These are phyloP conservation scores for Xestia c-nigrum DNA, from an alignment of 2,888 invertebrate species.

Conservation along the genomic window DNA sequence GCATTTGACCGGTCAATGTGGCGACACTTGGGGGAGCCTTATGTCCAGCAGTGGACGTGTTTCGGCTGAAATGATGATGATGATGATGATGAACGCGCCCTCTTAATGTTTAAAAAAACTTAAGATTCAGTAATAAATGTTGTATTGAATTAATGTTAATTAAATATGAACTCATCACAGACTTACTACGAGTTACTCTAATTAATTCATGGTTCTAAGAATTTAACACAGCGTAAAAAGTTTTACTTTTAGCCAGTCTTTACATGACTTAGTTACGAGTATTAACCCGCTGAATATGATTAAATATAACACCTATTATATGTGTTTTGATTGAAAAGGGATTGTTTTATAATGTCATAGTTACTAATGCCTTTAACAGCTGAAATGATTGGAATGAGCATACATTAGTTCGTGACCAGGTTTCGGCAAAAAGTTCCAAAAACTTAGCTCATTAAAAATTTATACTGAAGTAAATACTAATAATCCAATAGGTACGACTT, in stretches of 20 bases:
- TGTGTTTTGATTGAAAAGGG: not conserved
- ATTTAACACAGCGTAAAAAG: not conserved
- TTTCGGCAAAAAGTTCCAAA: no score
- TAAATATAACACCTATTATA: not conserved
- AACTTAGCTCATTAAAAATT: no score
- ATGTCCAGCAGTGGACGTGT: no score
- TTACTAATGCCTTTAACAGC: not conserved
- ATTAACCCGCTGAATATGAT: not conserved
- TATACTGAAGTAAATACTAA: no score
- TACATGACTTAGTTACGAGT: not conserved
- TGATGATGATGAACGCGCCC: no score
- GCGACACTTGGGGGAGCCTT: no score
- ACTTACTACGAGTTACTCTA: not conserved
- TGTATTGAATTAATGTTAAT: not conserved
- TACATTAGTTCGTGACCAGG: not conserved
- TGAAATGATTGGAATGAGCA: not conserved
- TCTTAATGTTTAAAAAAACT: no score
- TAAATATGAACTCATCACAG: not conserved
- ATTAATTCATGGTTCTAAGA: not conserved
- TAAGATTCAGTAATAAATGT: no score
- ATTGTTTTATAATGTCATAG: no score
- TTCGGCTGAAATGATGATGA: no score
- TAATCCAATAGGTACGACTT: no score
- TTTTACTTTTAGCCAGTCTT: not conserved
- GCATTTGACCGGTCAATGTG: no score